phyloP scores from a whole-genome alignment of 2,113 vertebrate species.

The Procapra przewalskii region DNA sequence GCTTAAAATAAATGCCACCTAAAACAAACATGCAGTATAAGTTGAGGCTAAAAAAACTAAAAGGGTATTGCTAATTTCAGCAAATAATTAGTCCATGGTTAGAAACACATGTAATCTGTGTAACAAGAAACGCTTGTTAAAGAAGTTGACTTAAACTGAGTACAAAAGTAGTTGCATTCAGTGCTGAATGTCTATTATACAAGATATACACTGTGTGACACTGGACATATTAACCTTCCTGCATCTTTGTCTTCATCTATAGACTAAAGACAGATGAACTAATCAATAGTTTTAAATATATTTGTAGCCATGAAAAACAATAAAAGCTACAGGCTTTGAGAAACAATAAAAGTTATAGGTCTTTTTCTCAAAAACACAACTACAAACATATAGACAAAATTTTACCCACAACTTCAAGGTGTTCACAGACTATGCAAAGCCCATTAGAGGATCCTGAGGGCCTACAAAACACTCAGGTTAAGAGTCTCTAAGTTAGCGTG shows the following conservation, averaged over 20 bases:
- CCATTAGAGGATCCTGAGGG: background rate
- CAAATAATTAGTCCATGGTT: background rate
- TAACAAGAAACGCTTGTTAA: background rate
- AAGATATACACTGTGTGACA: background rate
- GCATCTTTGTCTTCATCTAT: background rate
- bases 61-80: background rate
- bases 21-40: background rate
- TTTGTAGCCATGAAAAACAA: background rate
- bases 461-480: background rate
- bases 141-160: background rate
- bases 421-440: background rate
- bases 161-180: background rate
- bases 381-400: background rate
- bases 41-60: background rate
- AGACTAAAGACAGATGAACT: conserved; percentile 15
- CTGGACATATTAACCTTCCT: background rate
- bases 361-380: conserved; percentile 30
- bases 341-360: background rate
- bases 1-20: background rate
- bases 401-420: background rate
- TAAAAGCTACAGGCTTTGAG: background rate
- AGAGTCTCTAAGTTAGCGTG: background rate
- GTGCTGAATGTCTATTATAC: background rate
- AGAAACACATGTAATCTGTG: background rate
- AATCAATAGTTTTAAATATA: background rate